Evolutionary conservation across 2,888 invertebrate genomes (phyloP).

Genomic region (Phorcus lineatus): DNA sequence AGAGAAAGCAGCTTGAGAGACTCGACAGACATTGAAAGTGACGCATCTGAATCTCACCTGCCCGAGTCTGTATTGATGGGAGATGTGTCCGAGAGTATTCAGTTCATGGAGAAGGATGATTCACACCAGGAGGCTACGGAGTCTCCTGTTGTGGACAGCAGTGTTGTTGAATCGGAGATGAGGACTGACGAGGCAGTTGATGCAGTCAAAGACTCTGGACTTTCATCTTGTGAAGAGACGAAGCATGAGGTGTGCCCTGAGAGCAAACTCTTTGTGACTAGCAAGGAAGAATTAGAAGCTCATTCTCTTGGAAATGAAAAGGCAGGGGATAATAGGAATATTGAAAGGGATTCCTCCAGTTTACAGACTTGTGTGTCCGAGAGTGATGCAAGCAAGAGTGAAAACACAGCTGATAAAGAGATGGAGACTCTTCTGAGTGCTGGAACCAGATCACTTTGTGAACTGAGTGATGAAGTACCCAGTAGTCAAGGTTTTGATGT

Average conservation of each 20-base stretch:
- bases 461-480: background rate
- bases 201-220: constrained; percentile 20
- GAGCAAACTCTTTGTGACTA: background rate
- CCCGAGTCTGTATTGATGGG: background rate
- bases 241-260: background rate
- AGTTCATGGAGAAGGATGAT: background rate
- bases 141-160: background rate
- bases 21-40: constrained; percentile 31
- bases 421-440: background rate
- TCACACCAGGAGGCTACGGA: background rate
- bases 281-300: background rate
- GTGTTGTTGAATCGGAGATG: background rate
- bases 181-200: constrained; percentile 27
- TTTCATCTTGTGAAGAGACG: background rate
- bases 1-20: constrained; percentile 25
- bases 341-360: no score
- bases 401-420: no score
- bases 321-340: background rate
- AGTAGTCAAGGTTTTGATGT: constrained; percentile 11
- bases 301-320: no score
- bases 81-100: constrained; percentile 16
- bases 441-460: background rate
- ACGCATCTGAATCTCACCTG: constrained; percentile 25
- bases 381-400: no score
- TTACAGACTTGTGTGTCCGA: background rate